Evolutionary conservation across 2,888 invertebrate genomes (phyloP), one percentile per base, ranked within the genome.

Genomic region (Mongoloraphidia duomilia): DNA sequence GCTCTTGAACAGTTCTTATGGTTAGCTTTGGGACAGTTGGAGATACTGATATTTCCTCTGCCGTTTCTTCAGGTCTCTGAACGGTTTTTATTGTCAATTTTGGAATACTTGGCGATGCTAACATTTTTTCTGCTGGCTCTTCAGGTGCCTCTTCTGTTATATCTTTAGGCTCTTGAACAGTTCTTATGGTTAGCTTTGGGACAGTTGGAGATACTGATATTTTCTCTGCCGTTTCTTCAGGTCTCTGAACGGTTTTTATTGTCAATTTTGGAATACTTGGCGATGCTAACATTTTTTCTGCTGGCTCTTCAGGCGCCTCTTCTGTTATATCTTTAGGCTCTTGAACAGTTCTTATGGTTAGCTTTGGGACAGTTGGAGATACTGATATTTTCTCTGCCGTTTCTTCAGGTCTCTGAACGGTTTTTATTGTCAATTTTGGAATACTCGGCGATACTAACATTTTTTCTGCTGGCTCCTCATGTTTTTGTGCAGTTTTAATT

Each of bases 141-240:
- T n/a, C n/a, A 65, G 63, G 49, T 64, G 63, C 59, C 63, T 56
- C 55, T 60, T 56, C 44, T 73, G 74, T 64, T 74, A 74, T 61
- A 38, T 61, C 61, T 9, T 55, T 47, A 40, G 59, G 57, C 50
- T 54, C 56, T 2, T 57, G 49, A 38, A 60, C 54, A 33, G 74
- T 73, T 65, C 73, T 74, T 54, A 75, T 74, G 61, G 72, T 73
- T 61, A 74, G 66, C 65, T 73, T 73, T 60, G 75, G 73, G 62
- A 71, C 66, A 62, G 69, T 67, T 65, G 72, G 72, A 66, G 52
- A 49, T 43, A 49, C 42, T 17, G 41, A 26, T 1, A 41, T 17
- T n/a, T 46, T 33, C 39, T 51, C 47, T 37, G 48, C 34, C 10
- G 40, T 56, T 47, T 63, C 61, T 9, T 54, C 54, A 9, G 68